Evolutionary conservation across 2,888 invertebrate species (phyloP).

Genomic region (Nemoura dubitans): DNA sequence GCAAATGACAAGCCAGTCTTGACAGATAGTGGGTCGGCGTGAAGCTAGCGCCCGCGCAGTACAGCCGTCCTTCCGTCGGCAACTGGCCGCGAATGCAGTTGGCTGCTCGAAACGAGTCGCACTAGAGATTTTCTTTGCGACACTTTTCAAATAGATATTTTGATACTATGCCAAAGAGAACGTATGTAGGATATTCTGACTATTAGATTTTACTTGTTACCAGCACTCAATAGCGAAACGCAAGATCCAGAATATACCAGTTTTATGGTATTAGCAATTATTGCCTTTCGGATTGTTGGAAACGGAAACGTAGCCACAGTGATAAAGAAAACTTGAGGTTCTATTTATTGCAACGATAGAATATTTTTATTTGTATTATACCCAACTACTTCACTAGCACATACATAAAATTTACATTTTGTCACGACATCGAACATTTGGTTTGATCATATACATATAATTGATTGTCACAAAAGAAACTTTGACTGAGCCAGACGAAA

Average conservation of each 20-base stretch:
- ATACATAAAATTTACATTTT: not conserved
- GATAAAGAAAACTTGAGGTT: too few species aligned
- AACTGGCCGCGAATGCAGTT: not conserved
- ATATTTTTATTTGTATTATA: not conserved
- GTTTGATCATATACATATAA: not conserved
- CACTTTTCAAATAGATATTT: not conserved
- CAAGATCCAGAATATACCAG: too few species aligned
- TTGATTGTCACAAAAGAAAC: not conserved
- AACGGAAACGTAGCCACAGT: too few species aligned
- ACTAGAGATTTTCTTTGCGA: not conserved
- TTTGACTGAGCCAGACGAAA: not conserved
- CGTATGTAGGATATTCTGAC: too few species aligned
- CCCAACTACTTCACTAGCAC: too few species aligned
- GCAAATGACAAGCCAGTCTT: slow-evolving; percentile 31
- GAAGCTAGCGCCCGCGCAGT: slow-evolving; percentile 16
- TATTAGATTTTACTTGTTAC: not conserved
- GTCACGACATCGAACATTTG: not conserved
- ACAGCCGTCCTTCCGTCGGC: not conserved
- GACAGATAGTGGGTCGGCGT: slow-evolving; percentile 12
- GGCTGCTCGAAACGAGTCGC: not conserved
- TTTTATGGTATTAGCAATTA: too few species aligned
- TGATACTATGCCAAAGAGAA: slow-evolving; percentile 12
- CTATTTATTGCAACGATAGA: not conserved
- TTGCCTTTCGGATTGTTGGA: too few species aligned
- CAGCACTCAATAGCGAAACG: too few species aligned